Base-by-base conservation (phyloP, 2,888 invertebrate species). In the Synergus japonicus region DNA sequence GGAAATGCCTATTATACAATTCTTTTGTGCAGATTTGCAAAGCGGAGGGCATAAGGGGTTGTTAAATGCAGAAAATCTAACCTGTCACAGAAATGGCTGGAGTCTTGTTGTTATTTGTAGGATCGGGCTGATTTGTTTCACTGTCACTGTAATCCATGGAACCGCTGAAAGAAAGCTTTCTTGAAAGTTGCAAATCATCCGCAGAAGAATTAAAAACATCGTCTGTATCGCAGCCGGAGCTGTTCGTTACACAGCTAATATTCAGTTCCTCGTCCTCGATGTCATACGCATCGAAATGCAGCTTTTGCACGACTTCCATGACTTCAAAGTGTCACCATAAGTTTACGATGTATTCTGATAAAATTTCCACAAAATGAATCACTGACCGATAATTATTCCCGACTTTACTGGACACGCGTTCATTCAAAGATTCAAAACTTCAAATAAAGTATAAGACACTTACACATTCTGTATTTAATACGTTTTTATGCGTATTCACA, bases 191-290 rank as follows among this genome's bases (percentile, higher is more conserved):
- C 81, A 92, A 92, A 91, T 94, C 92, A 76, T 93, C 95, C 78
- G 93, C 93, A 85, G 95, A 94, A 89, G 94, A 93, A 88, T 95
- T 94, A 87, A 94, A 94, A 63, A 93, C 92, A 89, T 94, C 94
- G 89, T 95, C 94, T 92, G 95, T 94, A 91, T 95, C 95, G 92
- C 94, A 94, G 84, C 93, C 93, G 79, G 95, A 94, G 85, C 93
- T 93, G 79, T 88, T 90, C 37, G 88, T 89, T 63, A 89, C 90
- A 87, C 89, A 89, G 92, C 94, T 94, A 87, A 93, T 93, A 82
- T 94, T 94, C 85, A 94, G 91, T 91, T 94, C 94, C 82, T 94
- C 94, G 81, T 94, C 93, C 84, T 90, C 91, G 81, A 91, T 88
- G 83, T 91, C 91, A 85, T 89, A 89, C 46, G 89, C 89, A 83